Evolutionary conservation across 2,113 vertebrate genomes (phyloP), one percentile per base, ranked within the genome.

Genomic region (Ctenodactylus gundi): DNA sequence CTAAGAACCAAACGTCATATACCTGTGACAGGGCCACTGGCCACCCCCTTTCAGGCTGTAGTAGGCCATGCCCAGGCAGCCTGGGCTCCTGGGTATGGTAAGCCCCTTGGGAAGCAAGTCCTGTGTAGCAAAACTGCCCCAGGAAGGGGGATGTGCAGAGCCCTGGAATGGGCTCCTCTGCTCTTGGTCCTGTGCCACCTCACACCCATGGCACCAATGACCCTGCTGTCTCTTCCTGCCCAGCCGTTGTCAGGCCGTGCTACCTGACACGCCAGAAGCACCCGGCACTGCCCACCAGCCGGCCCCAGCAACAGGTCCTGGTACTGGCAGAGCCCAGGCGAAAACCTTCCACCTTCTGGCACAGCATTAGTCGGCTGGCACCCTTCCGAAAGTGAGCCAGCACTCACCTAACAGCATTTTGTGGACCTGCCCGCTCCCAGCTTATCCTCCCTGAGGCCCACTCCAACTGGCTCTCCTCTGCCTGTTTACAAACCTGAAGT

Each of bases 321-420:
- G 99, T 99, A 98, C 96, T 99, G 98, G 99, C 99, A 6, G 99
- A 99, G 97, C 99, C 99, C 96, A 99, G 99, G 96, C 98, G 99
- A 98, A 99, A 99, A 98, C 98, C 99, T 72, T 99, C 99, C 85
- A 99, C 99, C 97, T 99, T 99, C 98, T 99, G 99, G 99, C 99
- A 99, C 97, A 99, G 99, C 98, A 99, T 99, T 82, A 99, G 99
- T 97, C 98, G 99, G 96, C 98, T 99, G 98, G 99, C 99, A 0
- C 99, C 99, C 9, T 99, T 99, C 98, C 99, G 99, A 93, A 99
- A 99, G 97, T 99, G 89, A 97, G 58, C 44, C 55, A 6, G 96
- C 53, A 60, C 78, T 87, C 97, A 95, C 76, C 91, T 39, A 89
- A 98, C 96, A 98, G 99, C 98, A 99, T 99, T 99, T 98, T 99